Base-by-base conservation (phyloP, 2,797 vertebrate genomes). In the Gouania willdenowi region DNA sequence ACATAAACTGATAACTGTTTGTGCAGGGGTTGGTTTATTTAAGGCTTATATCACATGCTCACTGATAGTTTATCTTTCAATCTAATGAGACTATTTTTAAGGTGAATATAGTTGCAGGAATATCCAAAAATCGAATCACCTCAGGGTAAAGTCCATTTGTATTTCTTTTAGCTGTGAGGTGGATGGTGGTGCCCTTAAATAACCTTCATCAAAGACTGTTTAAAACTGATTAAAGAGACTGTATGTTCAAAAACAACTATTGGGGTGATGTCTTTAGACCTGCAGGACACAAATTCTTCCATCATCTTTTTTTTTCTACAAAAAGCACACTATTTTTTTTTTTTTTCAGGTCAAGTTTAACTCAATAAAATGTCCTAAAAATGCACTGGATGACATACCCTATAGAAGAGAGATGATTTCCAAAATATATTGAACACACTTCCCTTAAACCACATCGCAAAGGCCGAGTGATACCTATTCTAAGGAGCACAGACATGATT, bases 1-100 rank as follows among this genome's bases (percentile, higher is more conserved):
- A 38, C 29, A 37, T 7, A 28, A 42, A 27, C 50, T 57, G 29
- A 57, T 31, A 28, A 35, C 37, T 38, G 32, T 36, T 25, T 47
- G 11, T 19, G 14, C 7, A 34, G 26, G 12, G 8, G n/a, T n/a
- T 2, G 13, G 19, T 31, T 26, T 17, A 20, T 20, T 6, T 4
- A 2, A 20, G 20, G 5, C 20, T 19, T 20, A 1, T 4, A 20
- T 6, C 19, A 20, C 19, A n/a, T n/a, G n/a, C n/a, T n/a, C n/a
- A n/a, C n/a, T n/a, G n/a, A n/a, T n/a, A n/a, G n/a, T n/a, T n/a
- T 20, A 1, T 20, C 1, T 11, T 39, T 1, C 21, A 15, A 22
- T 44, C 5, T 3, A 43, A 41, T 0, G 28, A 3, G 25, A n/a
- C n/a, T n/a, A n/a, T n/a, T n/a, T n/a, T n/a, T n/a, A n/a, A n/a